Conservation (phyloP, 2,113 vertebrate genomes). For the Perca fluviatilis region DNA sequence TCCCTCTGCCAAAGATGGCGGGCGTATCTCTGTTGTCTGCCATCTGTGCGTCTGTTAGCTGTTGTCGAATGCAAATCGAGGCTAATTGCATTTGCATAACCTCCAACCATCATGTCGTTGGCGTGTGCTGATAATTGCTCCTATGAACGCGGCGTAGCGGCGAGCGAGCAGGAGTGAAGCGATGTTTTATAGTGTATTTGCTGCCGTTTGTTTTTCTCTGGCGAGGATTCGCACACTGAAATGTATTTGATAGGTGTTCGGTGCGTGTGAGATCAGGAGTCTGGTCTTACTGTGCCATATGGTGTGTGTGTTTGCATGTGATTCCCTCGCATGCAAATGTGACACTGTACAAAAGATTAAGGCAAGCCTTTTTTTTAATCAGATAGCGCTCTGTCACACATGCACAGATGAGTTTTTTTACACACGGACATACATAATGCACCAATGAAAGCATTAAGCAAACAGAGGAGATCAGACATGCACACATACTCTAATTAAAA, state of each 20-base stretch:
- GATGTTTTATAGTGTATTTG: slow-evolving; percentile 15
- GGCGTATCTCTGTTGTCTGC: slow-evolving; percentile 75
- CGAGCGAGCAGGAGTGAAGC: background rate
- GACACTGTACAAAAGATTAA: slow-evolving; percentile 75
- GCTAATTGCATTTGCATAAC: slow-evolving; percentile 92
- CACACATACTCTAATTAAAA: slow-evolving; percentile 75
- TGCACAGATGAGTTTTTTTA: slow-evolving; percentile 32
- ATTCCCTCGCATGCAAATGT: slow-evolving; percentile 80
- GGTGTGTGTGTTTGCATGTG: slow-evolving; percentile 56
- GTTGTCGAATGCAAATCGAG: slow-evolving; percentile 84
- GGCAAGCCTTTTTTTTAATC: slow-evolving; percentile 63
- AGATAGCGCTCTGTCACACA: slow-evolving; percentile 57
- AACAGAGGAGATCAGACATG: slow-evolving; percentile 66
- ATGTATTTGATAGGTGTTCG: slow-evolving; percentile 45
- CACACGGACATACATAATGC: slow-evolving; percentile 53
- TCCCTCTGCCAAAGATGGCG: slow-evolving; percentile 85
- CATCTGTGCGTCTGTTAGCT: slow-evolving; percentile 82
- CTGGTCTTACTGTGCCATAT: slow-evolving; percentile 72
- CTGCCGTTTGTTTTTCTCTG: slow-evolving; percentile 21
- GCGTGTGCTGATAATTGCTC: slow-evolving; percentile 60
- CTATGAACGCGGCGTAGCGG: background rate
- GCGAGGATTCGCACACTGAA: slow-evolving; percentile 18
- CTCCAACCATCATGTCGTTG: slow-evolving; percentile 64
- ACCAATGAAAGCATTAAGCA: slow-evolving; percentile 68
- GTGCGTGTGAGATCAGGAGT: slow-evolving; percentile 41